Evolutionary conservation across 2,113 vertebrate species (phyloP), one percentile per base, ranked within the genome.

Genomic region (Lipophrys pholis): DNA sequence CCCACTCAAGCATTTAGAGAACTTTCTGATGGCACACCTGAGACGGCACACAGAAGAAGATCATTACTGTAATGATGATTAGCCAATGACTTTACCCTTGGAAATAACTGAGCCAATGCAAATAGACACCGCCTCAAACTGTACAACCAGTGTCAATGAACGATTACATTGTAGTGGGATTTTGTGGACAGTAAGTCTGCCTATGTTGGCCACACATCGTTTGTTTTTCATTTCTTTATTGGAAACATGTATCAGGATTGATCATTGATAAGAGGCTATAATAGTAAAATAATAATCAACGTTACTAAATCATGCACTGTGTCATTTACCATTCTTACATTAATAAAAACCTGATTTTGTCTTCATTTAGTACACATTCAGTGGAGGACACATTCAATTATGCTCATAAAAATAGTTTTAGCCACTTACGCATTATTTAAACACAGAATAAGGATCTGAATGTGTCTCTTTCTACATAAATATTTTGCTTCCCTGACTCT

Each of bases 21-120:
- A 72, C 51, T 77, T 82, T 84, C 62, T 73, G 17, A 85, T 62
- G 12, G 82, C 57, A 17, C 73, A 84, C 64, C 81, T 78, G 75
- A 85, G 75, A 63, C 64, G 55, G 14, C 14, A 12, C 57, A 81
- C 58, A n/a, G 54, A 62, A 60, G 67, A 70, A 60, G 67, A 70
- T 80, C 54, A 79, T 79, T 81, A 67, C 4, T 69, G 55, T 79
- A 76, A 78, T 53, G 59, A 79, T 73, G 40, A 83, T 76, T 69
- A 75, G 43, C 36, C 36, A 60, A 50, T 43, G 49, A 57, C 46
- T 65, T 43, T 72, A 65, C 43, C 58, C 77, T 72, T 50, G 64
- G 61, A 82, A 39, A 68, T 14, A 50, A 50, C 61, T 62, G 58
- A 57, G 52, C 40, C 61, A 43, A 41, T 49, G 62, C 55, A 75